Evolutionary conservation across 2,888 invertebrate species (phyloP), one percentile per base, ranked within the genome.

Genomic region (Cotesia congregata): DNA sequence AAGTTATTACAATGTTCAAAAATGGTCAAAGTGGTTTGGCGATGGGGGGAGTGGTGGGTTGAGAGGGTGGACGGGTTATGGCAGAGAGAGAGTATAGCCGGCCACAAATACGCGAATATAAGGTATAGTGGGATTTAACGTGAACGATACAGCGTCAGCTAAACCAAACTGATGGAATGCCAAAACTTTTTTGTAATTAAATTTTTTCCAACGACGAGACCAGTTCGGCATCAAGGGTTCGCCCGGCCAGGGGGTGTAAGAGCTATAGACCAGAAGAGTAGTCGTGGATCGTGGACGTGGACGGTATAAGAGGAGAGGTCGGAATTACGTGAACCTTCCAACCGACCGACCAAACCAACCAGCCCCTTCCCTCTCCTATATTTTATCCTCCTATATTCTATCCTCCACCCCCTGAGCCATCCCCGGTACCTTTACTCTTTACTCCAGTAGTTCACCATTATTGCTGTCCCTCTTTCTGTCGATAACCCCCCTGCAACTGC

Each of bases 141-240:
- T 87, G 87, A 85, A 87, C 83, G 85, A 81, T 83, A 83, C 84
- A 85, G 81, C 74, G 76, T 72, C 80, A 80, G 85, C 85, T 87
- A 86, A 87, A 86, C 87, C 85, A 85, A 88, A 88, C 88, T 88
- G 89, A 89, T 86, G 89, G 89, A 89, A 89, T 89, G 89, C 88
- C 88, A 88, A 88, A 89, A 89, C 88, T 89, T 89, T 89, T 88
- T 87, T 88, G 87, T 89, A 89, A 89, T 89, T 88, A 89, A 89
- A 89, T 89, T 89, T 88, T 88, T 88, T 85, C 83, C 85, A 81
- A 80, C 79, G 76, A 70, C 41, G 77, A 62, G 71, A 62, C 70
- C 61, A 60, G 59, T 30, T 12, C 61, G 69, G 30, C 67, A 67
- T 50, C 68, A 64, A 61, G 67, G 69, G 73, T 38, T 38, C 50